A percentile compares a stretch with the other conserved stretches of the same genome.
These are phyloP conservation scores for Oxytorus armatus DNA, from an alignment of 2,888 invertebrate genomes.

Conservation along the genomic window DNA sequence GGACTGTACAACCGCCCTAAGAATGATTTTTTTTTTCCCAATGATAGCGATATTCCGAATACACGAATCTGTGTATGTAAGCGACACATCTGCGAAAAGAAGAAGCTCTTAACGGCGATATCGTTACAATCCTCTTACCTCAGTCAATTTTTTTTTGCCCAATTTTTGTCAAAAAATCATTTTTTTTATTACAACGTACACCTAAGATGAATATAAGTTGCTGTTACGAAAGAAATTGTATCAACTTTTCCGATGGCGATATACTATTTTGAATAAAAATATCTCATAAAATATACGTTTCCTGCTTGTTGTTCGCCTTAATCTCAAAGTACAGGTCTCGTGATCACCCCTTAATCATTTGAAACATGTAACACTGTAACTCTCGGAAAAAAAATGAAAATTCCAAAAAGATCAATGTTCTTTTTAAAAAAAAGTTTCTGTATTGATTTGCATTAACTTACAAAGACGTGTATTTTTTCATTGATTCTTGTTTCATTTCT, in stretches of 20 bases:
- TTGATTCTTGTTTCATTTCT: constrained; percentile 52
- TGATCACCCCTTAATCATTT: too few species aligned
- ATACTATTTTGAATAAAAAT: constrained; percentile 75
- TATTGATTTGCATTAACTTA: constrained; percentile 63
- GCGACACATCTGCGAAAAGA: constrained; percentile 14
- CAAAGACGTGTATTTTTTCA: constrained; percentile 63
- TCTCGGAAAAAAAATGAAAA: background rate
- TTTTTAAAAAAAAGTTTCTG: constrained; percentile 41
- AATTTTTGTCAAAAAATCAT: constrained; percentile 40
- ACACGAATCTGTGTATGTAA: background rate
- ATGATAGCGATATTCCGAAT: background rate
- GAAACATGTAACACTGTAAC: too few species aligned
- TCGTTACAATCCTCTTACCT: constrained; percentile 12
- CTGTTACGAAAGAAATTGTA: constrained; percentile 58
- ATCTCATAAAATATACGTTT: constrained; percentile 29
- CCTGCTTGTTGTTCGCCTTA: constrained; percentile 3
- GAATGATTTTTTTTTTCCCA: constrained; percentile 4
- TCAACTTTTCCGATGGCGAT: constrained; percentile 71
- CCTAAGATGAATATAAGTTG: constrained; percentile 55
- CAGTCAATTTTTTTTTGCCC: constrained; percentile 8
- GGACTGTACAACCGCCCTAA: background rate
- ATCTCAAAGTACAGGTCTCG: background rate
- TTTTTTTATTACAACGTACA: constrained; percentile 57
- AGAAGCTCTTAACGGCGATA: constrained; percentile 1
- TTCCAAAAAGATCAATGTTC: constrained; percentile 11